Base-by-base conservation (phyloP, 2,888 invertebrate species). In the Cerceris ruficornis region DNA sequence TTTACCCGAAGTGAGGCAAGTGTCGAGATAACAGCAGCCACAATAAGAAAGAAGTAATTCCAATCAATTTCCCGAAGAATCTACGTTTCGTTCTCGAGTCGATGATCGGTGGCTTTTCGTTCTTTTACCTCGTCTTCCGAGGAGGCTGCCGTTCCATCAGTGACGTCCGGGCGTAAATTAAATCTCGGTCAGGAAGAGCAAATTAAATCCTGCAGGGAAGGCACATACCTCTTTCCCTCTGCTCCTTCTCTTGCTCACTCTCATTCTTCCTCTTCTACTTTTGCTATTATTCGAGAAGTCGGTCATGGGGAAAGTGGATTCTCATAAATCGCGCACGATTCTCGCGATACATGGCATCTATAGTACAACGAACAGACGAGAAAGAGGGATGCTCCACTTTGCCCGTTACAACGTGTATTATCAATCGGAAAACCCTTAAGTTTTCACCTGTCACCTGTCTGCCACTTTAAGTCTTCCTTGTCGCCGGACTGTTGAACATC, bases 391-490 rank as follows among this genome's bases (percentile, higher is more conserved):
- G 65, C 28, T 60, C 70, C 60, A 65, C 70, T 65, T 70, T 17
- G 42, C 39, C 39, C 14, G 28, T 28, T 43, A 42, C 54, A 8
- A n/a, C 28, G 28, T 28, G 64, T 49, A 61, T 75, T 70, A 75
- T 75, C 70, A 74, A 74, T 43, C 15, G 2, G 14, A 9, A 15
- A 50, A 52, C 43, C 61, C 68, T 68, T 61, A 55, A 42, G 11
- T 54, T n/a, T 57, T 69, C 58, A 39, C 58, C 58, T 15, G 52
- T 73, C 68, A 28, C 41, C 55, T 14, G 42, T 59, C 50, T 14
- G 42, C 65, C 50, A 39, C 7, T 59, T 17, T 15, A 50, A 50
- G 17, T 55, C 17, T 17, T 17, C 11, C 17, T 17, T n/a, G 50
- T 13, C 46, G 46, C 28, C 28, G 4, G 28, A 28, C 28, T 28